phyloP scores from a whole-genome alignment of 92 coral and sea anemone genomes.

The Palythoa grandiflora region DNA sequence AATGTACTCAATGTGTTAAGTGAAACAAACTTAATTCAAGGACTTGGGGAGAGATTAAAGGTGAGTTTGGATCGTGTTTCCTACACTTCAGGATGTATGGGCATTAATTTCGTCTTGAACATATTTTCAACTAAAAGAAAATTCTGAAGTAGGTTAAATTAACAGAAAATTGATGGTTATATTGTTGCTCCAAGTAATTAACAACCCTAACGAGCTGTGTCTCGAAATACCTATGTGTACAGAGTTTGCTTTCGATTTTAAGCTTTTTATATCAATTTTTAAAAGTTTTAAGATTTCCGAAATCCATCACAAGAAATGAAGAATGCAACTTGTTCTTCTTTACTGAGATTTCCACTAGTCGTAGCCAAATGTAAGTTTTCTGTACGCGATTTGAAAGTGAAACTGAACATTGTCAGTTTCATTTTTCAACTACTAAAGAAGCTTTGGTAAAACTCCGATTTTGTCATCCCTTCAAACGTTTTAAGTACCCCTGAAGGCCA shows the following conservation, averaged over 20 bases:
- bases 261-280: too few relatives aligned
- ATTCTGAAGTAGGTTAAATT: too few relatives aligned
- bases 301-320: too few relatives aligned
- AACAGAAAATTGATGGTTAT: too few relatives aligned
- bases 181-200: background rate
- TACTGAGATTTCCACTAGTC: too few relatives aligned
- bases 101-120: background rate
- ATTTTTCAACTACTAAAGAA: background rate
- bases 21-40: constrained; percentile 4
- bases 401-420: background rate
- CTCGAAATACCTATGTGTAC: background rate
- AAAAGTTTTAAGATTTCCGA: too few relatives aligned
- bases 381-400: background rate
- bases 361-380: too few relatives aligned
- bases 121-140: too few relatives aligned
- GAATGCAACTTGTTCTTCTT: too few relatives aligned
- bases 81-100: background rate
- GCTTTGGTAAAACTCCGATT: too few relatives aligned
- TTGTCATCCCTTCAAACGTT: background rate
- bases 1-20: background rate
- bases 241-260: too few relatives aligned
- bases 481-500: background rate
- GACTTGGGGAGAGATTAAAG: background rate
- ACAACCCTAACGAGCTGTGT: background rate
- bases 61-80: background rate